Percentiles rank a stretch among this genome's conserved stretches.
These are phyloP conservation scores for Agrochola lychnidis DNA, from an alignment of 2,888 invertebrate species.

Conservation along the genomic window DNA sequence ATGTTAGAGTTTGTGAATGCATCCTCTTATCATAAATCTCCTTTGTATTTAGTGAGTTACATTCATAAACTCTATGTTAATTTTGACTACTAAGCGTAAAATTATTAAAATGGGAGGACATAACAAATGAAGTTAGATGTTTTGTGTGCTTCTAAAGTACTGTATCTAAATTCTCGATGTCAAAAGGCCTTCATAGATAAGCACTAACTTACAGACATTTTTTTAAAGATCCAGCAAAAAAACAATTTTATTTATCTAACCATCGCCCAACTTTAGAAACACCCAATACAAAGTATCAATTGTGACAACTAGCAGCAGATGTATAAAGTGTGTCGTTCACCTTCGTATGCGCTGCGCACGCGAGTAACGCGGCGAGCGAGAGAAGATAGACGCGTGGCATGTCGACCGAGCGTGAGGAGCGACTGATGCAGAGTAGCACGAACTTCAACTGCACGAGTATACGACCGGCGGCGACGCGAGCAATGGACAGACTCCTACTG, in stretches of 20 bases:
- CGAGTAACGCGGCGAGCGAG: constrained; percentile 71
- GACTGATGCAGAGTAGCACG: constrained; percentile 22
- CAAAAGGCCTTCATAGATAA: not conserved
- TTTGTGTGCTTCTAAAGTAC: constrained; percentile 66
- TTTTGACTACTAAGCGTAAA: constrained; percentile 72
- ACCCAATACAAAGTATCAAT: constrained; percentile 67
- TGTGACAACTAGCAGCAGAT: constrained; percentile 68
- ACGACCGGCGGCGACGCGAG: constrained; percentile 32
- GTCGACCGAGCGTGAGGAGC: constrained; percentile 39
- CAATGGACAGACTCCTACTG: constrained; percentile 45
- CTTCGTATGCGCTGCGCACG: constrained; percentile 76
- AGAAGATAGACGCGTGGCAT: constrained; percentile 73
- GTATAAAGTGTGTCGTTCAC: constrained; percentile 73
- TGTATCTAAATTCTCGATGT: not conserved
- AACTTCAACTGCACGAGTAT: constrained; percentile 7
- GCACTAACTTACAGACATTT: constrained; percentile 1
- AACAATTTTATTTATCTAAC: not conserved
- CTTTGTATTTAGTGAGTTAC: constrained; percentile 55
- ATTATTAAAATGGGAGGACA: constrained; percentile 70
- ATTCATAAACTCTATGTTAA: constrained; percentile 80
- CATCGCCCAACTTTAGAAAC: constrained; percentile 64
- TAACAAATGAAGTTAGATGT: constrained; percentile 74
- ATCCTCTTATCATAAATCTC: constrained; percentile 46
- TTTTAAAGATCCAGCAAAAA: not conserved
- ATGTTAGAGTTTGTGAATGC: constrained; percentile 72